Evolutionary conservation across 2,888 invertebrate species (phyloP), one percentile per base, ranked within the genome.

Genomic region (Drosophila eohydei): DNA sequence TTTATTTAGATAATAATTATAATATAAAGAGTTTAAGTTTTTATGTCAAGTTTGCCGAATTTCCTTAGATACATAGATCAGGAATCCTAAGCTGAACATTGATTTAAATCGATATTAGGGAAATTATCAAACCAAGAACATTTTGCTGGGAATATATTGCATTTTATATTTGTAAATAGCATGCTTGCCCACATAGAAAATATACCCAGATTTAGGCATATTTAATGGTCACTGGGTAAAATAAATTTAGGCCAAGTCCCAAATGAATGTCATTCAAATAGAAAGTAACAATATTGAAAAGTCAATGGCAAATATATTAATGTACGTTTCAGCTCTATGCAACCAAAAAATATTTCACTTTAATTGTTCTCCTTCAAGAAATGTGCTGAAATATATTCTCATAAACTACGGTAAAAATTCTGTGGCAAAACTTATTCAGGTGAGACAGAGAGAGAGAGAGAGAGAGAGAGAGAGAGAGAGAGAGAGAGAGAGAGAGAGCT

Each of bases 261-360:
- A 30, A 60, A 60, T 64, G 52, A 51, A 66, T 62, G 55, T 32
- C 44, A 4, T 30, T 50, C 11, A 36, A 40, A 40, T n/a, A 14
- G 30, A 48, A 36, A n/a, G 40, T 32, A 43, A 46, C 40, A 26
- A 54, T 56, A 56, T 26, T 50, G 21, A 16, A 32, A 56, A 41
- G 44, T 41, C 52, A 41, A 26, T 32, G 58, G 6, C 30, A 30
- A 30, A 30, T 30, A 32, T 43, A 43, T 34, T 41, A 28, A 14
- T 44, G 28, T 34, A 21, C 8, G 16, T 43, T 60, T 28, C 52
- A n/a, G 50, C 44, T 51, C 57, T 52, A 12, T 50, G 56, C 50
- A 51, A 54, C 16, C 51, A 65, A 52, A 55, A 59, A 71, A 77
- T 88, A 67, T 83, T 85, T 83, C 64, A 34, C 70, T 63, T 88